Evolutionary conservation across 1,140 invertebrate species (phyloP).

Genomic region (Acromyrmex heyeri): DNA sequence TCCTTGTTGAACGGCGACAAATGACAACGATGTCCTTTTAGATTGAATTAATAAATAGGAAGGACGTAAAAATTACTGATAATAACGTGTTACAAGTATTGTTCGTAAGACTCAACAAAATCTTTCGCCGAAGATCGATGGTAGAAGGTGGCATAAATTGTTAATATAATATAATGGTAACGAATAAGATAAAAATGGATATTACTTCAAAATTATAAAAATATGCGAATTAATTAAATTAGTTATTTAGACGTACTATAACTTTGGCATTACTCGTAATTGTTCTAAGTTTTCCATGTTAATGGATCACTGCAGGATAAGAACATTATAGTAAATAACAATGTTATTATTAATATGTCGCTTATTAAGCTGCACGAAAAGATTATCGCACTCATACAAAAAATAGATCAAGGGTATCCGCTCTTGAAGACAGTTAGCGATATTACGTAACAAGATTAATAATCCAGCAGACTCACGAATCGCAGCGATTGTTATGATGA

Average conservation of each 20-base stretch:
- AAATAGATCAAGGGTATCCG: constrained; percentile 69
- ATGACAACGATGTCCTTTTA: constrained; percentile 36
- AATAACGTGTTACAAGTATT: background rate
- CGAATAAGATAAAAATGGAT: background rate
- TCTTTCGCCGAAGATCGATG: background rate
- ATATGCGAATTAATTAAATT: background rate
- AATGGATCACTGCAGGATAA: background rate
- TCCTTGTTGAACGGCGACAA: background rate
- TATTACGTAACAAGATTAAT: constrained; percentile 53
- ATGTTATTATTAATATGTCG: constrained; percentile 8
- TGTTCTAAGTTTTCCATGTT: constrained; percentile 11
- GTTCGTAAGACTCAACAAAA: background rate
- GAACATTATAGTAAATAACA: background rate
- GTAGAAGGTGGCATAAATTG: background rate
- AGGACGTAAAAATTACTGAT: background rate
- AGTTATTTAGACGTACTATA: background rate
- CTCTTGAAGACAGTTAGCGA: background rate
- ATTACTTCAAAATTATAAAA: background rate
- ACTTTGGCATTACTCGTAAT: constrained; percentile 23
- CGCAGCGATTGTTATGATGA: constrained; percentile 25
- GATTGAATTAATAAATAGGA: constrained; percentile 30
- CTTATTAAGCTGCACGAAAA: constrained; percentile 19
- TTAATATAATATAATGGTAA: background rate
- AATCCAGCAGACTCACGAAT: constrained; percentile 7
- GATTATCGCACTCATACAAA: constrained; percentile 38